These are phyloP conservation scores for Steinernema hermaphroditum DNA, from an alignment of 2,888 invertebrate species.

Conservation along the genomic window DNA sequence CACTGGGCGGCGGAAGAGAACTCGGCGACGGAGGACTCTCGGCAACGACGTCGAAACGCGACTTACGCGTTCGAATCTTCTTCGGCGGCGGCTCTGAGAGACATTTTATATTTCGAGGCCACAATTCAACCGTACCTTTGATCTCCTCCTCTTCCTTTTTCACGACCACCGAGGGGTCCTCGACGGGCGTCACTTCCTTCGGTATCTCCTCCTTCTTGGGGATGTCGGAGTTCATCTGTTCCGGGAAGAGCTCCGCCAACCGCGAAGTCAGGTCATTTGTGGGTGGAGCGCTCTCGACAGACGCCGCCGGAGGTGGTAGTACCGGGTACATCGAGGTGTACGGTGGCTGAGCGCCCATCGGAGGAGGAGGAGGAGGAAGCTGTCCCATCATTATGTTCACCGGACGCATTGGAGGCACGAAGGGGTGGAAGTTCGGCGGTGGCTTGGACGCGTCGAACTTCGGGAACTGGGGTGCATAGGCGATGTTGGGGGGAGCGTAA, in stretches of 20 bases:
- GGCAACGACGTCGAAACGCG: conserved; percentile 6
- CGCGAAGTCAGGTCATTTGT: conserved; percentile 11
- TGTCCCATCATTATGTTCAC: background rate
- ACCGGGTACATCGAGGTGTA: background rate
- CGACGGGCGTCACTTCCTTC: background rate
- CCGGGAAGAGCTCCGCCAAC: conserved; percentile 18
- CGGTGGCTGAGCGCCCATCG: background rate
- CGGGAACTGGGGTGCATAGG: background rate
- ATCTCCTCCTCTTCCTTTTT: background rate
- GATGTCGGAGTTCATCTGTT: background rate
- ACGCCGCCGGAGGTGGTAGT: background rate
- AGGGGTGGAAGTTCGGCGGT: background rate
- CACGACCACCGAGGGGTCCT: no score
- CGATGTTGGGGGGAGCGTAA: background rate
- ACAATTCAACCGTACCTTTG: background rate
- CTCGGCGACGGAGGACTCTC: background rate
- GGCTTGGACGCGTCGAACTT: conserved; percentile 13
- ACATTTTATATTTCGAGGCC: no score
- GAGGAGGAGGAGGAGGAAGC: conserved; percentile 8
- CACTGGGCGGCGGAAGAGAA: background rate
- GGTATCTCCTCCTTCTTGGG: no score
- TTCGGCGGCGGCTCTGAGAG: background rate
- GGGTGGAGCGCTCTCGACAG: background rate
- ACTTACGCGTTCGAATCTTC: background rate
- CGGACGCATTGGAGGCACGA: conserved; percentile 1